Conservation (phyloP, 2,888 invertebrate genomes). For the Meteorus colon region DNA sequence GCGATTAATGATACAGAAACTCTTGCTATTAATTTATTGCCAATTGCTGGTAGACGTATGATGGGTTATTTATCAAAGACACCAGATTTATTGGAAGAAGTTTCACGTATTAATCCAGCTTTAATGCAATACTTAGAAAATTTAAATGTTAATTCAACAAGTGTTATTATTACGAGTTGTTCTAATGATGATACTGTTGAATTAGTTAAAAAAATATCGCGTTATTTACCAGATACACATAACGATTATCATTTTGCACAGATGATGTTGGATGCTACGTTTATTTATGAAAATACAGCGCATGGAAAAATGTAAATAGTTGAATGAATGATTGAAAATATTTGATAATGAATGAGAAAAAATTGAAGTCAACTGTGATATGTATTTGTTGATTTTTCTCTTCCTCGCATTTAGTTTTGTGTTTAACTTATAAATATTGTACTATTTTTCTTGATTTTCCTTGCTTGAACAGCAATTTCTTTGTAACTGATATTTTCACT, state of each 20-base stretch:
- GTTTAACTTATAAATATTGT: too few species aligned
- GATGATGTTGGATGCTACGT: constrained; percentile 67
- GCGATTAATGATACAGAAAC: constrained; percentile 81
- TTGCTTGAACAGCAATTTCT: too few species aligned
- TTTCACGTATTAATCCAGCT: constrained; percentile 85
- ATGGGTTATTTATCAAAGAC: constrained; percentile 79
- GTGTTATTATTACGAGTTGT: constrained; percentile 64
- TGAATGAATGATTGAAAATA: neutral
- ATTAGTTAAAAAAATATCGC: constrained; percentile 62
- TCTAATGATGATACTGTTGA: constrained; percentile 67
- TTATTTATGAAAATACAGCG: constrained; percentile 56
- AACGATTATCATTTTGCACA: constrained; percentile 66
- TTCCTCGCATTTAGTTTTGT: neutral
- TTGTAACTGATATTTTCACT: too few species aligned
- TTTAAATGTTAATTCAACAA: constrained; percentile 70
- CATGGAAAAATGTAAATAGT: neutral
- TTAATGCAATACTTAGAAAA: constrained; percentile 84
- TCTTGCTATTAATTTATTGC: constrained; percentile 82
- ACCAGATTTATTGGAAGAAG: constrained; percentile 78
- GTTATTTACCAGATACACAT: constrained; percentile 64
- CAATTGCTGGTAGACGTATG: constrained; percentile 88
- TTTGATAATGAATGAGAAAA: neutral
- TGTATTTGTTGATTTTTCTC: constrained; percentile 3
- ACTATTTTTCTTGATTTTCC: too few species aligned
- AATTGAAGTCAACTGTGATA: constrained; percentile 19